Evolutionary conservation across 1,140 invertebrate genomes (phyloP), one percentile per base, ranked within the genome.

Genomic region (Oedothorax gibbosus): DNA sequence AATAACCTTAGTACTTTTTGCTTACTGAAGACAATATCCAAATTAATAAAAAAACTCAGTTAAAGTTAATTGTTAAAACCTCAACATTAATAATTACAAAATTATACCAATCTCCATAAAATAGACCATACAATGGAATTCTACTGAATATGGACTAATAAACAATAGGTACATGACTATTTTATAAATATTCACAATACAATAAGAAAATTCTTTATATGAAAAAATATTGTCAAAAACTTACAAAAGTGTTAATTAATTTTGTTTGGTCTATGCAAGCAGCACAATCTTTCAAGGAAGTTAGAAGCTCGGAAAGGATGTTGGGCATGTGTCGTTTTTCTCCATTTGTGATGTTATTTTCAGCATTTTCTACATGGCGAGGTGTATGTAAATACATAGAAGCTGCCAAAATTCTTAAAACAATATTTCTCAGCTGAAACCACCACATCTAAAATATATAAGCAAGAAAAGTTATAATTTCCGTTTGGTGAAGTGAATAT

Each of bases 381-480:
- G 88, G 80, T 66, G 87, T 87, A 20, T 88, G 88, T 6, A 89
- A 49, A 75, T 86, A 87, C 54, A 89, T 87, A 15, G 88, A 82
- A 49, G 88, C 88, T n/a, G 88, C 87, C 35, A 90, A 62, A 21
- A 88, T 87, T 56, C 89, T 85, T 20, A 90, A 71, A 53, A 86
- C 86, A 12, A 88, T 80, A 73, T 89, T 88, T 10, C 89, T 85
- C 18, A 89, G 66, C 66, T 88, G 87, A 21, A 90, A 72, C 90
- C 89, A 90, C 0, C 86, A 87, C 87, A 89, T 88, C 89, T 90
- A 75, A 12, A 49, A 62, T 64, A 80, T 65, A 75, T 77, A 51
- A 9, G 54, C 20, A 21, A 72, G 53, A 35, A 69, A 64, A 64
- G 20, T 15, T 21, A 66, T 12, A 66, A 69, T 68, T 75, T 20